Conservation (phyloP, 1,140 invertebrate species). For the Glossosoma conforme region DNA sequence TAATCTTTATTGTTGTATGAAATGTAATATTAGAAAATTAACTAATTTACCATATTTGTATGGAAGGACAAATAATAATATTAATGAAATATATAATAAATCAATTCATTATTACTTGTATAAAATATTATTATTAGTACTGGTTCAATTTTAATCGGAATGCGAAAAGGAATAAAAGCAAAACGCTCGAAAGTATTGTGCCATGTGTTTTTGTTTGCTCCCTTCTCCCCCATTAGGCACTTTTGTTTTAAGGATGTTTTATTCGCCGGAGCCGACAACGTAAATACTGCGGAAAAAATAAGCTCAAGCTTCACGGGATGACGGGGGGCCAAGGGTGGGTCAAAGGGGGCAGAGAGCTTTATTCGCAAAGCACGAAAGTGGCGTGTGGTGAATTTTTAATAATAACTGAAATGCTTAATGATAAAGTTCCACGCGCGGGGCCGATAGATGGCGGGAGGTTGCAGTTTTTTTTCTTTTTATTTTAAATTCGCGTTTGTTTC, state of each 20-base stretch:
- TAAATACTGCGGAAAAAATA: conserved; percentile 31
- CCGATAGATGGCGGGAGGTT: too few species aligned
- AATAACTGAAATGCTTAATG: conserved; percentile 31
- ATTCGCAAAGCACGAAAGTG: conserved; percentile 25
- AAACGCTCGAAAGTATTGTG: too few species aligned
- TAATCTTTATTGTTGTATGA: too few species aligned
- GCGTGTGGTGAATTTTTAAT: conserved; percentile 33
- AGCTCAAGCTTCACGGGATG: conserved; percentile 12
- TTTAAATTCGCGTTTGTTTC: not conserved
- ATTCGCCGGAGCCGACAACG: conserved; percentile 21
- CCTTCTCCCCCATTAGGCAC: conserved; percentile 27
- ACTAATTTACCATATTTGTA: too few species aligned
- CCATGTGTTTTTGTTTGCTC: conserved; percentile 17
- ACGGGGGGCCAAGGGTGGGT: conserved; percentile 18
- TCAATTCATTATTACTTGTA: too few species aligned
- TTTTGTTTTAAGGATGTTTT: conserved; percentile 33
- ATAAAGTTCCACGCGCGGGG: conserved; percentile 23
- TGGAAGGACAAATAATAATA: too few species aligned
- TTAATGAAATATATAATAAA: too few species aligned
- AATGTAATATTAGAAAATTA: too few species aligned
- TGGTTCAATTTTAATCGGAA: too few species aligned
- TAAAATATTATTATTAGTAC: too few species aligned
- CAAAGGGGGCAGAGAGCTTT: conserved; percentile 18
- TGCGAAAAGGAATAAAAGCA: too few species aligned
- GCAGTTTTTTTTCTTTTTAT: too few species aligned